Evolutionary conservation across 2,888 invertebrate genomes (phyloP), one percentile per base, ranked within the genome.

Genomic region (Heterodera filipjevi): DNA sequence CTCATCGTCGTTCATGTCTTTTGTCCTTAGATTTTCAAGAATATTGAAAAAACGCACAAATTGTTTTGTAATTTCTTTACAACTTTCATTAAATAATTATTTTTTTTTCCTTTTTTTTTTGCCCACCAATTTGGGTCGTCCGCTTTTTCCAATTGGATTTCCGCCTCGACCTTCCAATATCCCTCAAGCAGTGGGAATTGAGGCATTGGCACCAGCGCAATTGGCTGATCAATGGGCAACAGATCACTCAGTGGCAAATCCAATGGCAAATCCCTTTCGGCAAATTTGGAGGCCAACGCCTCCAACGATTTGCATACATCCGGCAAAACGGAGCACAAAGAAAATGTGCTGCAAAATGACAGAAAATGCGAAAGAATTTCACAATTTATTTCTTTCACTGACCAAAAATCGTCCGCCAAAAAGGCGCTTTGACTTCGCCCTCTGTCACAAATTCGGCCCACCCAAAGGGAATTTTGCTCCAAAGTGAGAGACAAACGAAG

Each of bases 391-490:
- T 59, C 16, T 35, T n/a, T 30, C 39, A 74, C 79, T 77, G 66
- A 86, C 86, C 86, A 87, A n/a, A 87, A 78, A 78, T 86, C 85
- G 70, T 85, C 84, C 19, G 86, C 84, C 19, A 87, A 84, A 72
- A 87, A 87, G 16, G 83, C 78, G 79, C 86, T 87, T 79, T 84
- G 81, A 71, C 85, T 85, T 44, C 83, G 81, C 77, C 87, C 87
- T 46, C 83, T 85, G 75, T 83, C 83, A 74, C 87, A 87, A 66
- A 87, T 85, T 76, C 82, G 82, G 78, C 86, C 86, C 64, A 87
- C 84, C 77, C 86, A 80, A 82, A 84, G 85, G 19, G 83, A 83
- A 81, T 87, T 85, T 73, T 87, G 86, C 79, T 87, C 87, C 66
- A 84, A 83, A 49, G 84, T 84, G 46, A 87, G 76, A 14, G 81